These are phyloP conservation scores for Lutraria lutraria DNA, from an alignment of 2,888 invertebrate genomes.

Conservation along the genomic window DNA sequence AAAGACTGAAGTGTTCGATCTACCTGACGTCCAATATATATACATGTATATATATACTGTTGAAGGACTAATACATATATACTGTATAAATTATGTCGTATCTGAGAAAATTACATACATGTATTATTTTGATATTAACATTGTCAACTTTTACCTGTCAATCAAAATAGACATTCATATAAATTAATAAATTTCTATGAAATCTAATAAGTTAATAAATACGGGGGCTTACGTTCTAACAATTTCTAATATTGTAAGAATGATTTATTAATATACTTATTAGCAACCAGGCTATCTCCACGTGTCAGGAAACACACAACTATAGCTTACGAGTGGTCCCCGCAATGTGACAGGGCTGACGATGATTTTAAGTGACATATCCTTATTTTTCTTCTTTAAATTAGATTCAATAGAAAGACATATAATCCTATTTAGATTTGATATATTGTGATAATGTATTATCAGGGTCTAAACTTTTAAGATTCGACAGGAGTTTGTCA, in stretches of 20 bases:
- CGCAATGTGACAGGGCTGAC: conserved; percentile 32
- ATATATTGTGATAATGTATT: conserved; percentile 57
- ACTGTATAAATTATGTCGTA: too few species aligned
- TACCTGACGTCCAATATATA: too few species aligned
- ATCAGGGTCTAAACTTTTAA: conserved; percentile 36
- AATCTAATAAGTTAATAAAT: not conserved
- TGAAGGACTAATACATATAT: too few species aligned
- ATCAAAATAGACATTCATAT: not conserved
- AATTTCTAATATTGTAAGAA: not conserved
- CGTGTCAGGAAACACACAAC: not conserved
- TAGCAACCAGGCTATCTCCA: not conserved
- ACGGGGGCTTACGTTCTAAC: not conserved
- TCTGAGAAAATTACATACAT: too few species aligned
- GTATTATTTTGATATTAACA: not conserved
- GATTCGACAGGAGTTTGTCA: conserved; percentile 41
- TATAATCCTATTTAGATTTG: conserved; percentile 42
- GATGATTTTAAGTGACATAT: conserved; percentile 42
- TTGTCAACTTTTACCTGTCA: not conserved
- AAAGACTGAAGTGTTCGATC: too few species aligned
- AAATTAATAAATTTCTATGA: not conserved
- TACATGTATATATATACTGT: too few species aligned
- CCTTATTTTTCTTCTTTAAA: conserved; percentile 47
- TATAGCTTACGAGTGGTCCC: not conserved
- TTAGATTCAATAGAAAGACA: conserved; percentile 51
- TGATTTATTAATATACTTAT: conserved; percentile 11